These are phyloP conservation scores for Thymelicus sylvestris DNA, from an alignment of 2,888 invertebrate genomes.

Conservation along the genomic window DNA sequence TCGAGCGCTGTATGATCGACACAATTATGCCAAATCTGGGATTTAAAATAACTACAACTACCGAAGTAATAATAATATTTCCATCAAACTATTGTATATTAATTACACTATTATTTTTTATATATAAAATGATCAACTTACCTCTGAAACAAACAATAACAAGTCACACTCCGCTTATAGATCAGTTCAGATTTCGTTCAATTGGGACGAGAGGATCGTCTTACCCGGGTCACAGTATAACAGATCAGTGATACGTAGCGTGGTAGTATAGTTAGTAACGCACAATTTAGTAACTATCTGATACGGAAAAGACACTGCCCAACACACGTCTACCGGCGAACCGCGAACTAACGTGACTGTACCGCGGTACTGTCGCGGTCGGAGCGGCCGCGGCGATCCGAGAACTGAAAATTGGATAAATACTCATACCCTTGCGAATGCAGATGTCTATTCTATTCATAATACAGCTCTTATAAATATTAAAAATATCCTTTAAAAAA, in stretches of 20 bases:
- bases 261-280: constrained; percentile 9
- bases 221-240: constrained; percentile 26
- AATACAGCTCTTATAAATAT: no score
- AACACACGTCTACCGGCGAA: constrained; percentile 61
- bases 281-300: constrained; percentile 20
- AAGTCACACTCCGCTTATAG: constrained; percentile 19
- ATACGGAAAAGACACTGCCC: constrained; percentile 23
- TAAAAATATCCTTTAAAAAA: no score
- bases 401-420: constrained; percentile 19
- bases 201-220: constrained; percentile 23
- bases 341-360: constrained; percentile 66
- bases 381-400: constrained; percentile 2
- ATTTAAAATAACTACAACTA: no score
- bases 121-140: constrained; percentile 11
- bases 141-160: constrained; percentile 7
- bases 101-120: no score
- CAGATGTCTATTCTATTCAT: background rate
- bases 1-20: constrained; percentile 43
- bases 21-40: constrained; percentile 26
- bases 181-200: background rate
- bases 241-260: constrained; percentile 5
- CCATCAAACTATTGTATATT: no score
- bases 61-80: no score
- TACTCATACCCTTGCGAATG: background rate
- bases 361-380: background rate